Evolutionary conservation across 2,797 vertebrate genomes (phyloP), one percentile per base, ranked within the genome.

Genomic region (Mus spretus): DNA sequence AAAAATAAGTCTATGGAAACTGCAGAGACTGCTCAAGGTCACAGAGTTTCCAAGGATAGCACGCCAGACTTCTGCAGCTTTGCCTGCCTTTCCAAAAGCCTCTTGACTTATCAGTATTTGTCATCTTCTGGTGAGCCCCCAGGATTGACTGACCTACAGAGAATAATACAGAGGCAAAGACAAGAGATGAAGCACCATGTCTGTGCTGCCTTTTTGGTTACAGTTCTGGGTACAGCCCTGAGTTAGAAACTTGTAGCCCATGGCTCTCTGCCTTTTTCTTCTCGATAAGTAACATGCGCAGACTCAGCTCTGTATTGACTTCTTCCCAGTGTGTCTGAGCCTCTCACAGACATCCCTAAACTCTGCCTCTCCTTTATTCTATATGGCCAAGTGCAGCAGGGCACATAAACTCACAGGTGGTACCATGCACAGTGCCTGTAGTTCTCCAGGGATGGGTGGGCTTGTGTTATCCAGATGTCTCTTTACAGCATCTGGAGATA

Each of bases 371-470:
- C 31, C 40, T 75, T 24, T 22, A 0, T n/a, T 89, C 22, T 80
- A 70, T 28, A 19, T 0, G 0, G 93, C 40, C 53, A 19, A n/a
- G 40, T 24, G 13, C 22, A 8, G 83, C 0, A 15, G n/a, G 6
- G 31, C 0, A 40, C 0, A 1, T 2, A 28, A 3, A 7, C 59
- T 85, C 13, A 19, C 8, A 2, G 22, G 28, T 22, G 6, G 40
- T 1, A 0, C n/a, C 20, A 65, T 0, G 2, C 3, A 7, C 19
- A 3, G 26, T 31, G 53, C 0, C 7, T 2, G 0, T 9, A 50
- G 37, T 19, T 70, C 67, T 92, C 14, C 12, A 14, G 75, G n/a
- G 17, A 89, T 26, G 44, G 55, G 1, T 50, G 57, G 55, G 2
- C 8, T 20, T 9, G 2, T 1, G 14, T 0, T 19, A n/a, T 67